phyloP scores from a whole-genome alignment of 2,113 vertebrate genomes.

The Urocolius indicus region DNA sequence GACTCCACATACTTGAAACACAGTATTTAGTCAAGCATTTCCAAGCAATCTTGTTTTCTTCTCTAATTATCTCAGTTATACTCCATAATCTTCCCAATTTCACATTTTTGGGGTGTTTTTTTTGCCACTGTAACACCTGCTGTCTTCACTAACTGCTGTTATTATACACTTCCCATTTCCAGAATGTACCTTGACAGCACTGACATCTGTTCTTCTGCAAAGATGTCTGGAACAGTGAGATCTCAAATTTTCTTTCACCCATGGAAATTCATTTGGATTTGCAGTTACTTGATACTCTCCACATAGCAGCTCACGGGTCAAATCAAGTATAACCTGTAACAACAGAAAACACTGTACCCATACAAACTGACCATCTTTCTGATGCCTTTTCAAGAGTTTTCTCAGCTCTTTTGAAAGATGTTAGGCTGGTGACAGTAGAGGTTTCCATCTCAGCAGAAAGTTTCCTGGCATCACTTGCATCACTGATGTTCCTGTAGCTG shows the following conservation, averaged over 20 bases:
- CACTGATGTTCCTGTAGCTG: background rate
- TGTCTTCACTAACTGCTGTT: background rate
- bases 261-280: background rate
- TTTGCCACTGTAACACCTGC: background rate
- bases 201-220: conserved; percentile 15
- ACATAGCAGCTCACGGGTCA: conserved; percentile 65
- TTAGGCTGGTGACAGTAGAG: background rate
- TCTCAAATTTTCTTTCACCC: background rate
- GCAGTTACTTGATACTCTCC: conserved; percentile 10
- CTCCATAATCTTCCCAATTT: background rate
- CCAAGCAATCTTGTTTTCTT: background rate
- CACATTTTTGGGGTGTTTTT: background rate
- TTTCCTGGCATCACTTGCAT: no score
- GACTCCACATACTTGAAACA: background rate
- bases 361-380: background rate
- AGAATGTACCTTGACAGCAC: conserved; percentile 67
- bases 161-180: background rate
- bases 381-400: background rate
- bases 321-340: conserved; percentile 71
- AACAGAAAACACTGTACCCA: background rate
- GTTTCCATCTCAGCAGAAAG: background rate
- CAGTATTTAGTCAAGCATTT: background rate
- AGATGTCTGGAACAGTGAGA: background rate
- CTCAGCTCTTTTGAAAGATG: background rate
- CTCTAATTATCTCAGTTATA: background rate